A percentile compares a stretch with the other conserved stretches of the same genome.
These are phyloP conservation scores for Huso huso DNA, from an alignment of 2,797 vertebrate species.

Conservation along the genomic window DNA sequence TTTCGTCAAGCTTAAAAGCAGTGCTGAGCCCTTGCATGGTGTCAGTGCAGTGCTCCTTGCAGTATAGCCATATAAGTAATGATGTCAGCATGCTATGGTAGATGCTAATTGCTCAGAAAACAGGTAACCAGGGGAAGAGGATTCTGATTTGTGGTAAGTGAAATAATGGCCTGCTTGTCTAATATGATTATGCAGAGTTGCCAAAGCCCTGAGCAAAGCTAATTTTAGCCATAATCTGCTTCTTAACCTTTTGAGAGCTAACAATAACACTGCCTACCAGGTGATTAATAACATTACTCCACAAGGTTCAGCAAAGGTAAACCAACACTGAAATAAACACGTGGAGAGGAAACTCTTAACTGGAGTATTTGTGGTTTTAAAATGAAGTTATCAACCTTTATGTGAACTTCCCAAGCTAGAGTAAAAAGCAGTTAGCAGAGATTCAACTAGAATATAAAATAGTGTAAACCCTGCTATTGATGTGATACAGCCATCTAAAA, in stretches of 20 bases:
- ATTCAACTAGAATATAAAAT: no score
- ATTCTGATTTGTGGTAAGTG: constrained; percentile 61
- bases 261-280: constrained; percentile 59
- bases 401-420: no score
- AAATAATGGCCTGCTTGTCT: constrained; percentile 66
- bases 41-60: not conserved
- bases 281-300: constrained; percentile 55
- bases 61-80: not conserved
- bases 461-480: no score
- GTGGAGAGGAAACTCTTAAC: constrained; percentile 44
- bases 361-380: constrained; percentile 30
- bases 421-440: no score
- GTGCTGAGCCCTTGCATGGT: not conserved
- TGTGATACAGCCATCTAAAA: no score
- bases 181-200: constrained; percentile 65
- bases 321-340: constrained; percentile 46
- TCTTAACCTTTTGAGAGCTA: constrained; percentile 72
- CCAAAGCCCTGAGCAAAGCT: constrained; percentile 61
- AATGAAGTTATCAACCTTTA: no score
- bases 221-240: constrained; percentile 71
- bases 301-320: constrained; percentile 46
- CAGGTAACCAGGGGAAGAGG: not conserved
- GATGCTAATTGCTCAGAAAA: not conserved
- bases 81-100: not conserved
- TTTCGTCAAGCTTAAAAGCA: not conserved